These are phyloP conservation scores for Glossosoma conforme DNA, from an alignment of 1,140 invertebrate genomes.

Conservation along the genomic window DNA sequence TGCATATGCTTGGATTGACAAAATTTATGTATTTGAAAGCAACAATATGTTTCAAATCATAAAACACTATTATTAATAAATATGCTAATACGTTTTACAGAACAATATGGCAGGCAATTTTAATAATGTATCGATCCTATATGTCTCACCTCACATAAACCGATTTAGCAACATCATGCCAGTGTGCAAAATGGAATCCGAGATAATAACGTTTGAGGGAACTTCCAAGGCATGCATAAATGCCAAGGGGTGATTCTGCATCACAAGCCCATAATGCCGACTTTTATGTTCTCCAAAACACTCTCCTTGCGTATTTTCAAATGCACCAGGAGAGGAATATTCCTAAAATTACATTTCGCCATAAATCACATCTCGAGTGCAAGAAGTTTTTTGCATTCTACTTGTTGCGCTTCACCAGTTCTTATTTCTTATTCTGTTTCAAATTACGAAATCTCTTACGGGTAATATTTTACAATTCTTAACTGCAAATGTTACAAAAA, in stretches of 20 bases:
- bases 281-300: constrained; percentile 10
- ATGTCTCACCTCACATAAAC: no score
- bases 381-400: not conserved
- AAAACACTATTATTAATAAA: no score
- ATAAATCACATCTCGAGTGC: constrained; percentile 14
- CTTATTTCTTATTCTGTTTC: not conserved
- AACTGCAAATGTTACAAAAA: no score
- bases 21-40: no score
- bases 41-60: no score
- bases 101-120: no score
- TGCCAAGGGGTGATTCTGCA: constrained; percentile 7
- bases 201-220: not conserved
- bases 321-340: not conserved
- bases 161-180: not conserved
- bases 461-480: no score
- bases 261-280: constrained; percentile 8
- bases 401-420: not conserved
- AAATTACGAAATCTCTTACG: no score
- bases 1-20: no score
- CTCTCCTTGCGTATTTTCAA: not conserved
- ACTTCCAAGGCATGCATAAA: constrained; percentile 6
- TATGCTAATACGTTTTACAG: no score
- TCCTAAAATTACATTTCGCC: constrained; percentile 16
- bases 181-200: constrained; percentile 1
- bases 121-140: no score